Conservation (phyloP, 2,888 invertebrate species). For the Abscondita cerata region DNA sequence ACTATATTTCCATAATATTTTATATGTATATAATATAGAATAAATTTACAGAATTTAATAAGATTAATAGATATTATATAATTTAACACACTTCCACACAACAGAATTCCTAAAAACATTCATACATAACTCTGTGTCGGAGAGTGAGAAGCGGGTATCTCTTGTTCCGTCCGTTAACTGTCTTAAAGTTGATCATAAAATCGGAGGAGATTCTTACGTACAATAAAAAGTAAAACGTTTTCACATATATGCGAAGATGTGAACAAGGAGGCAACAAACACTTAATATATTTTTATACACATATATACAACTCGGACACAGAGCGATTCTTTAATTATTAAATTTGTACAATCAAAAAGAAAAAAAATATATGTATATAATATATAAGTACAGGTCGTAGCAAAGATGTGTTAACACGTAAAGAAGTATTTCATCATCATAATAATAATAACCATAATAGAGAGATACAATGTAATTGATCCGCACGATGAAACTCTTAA, state of each 20-base stretch:
- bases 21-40: constrained; percentile 58
- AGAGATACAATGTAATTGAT: constrained; percentile 49
- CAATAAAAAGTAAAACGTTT: constrained; percentile 23
- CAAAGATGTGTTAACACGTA: constrained; percentile 66
- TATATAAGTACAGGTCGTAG: constrained; percentile 72
- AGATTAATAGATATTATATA: constrained; percentile 55
- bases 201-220: constrained; percentile 29
- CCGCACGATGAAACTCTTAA: constrained; percentile 50
- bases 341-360: constrained; percentile 72
- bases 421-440: constrained; percentile 60
- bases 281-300: constrained; percentile 37
- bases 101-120: constrained; percentile 53
- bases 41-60: constrained; percentile 60
- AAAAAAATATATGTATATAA: constrained; percentile 64
- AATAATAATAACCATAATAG: constrained; percentile 40
- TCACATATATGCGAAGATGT: constrained; percentile 33
- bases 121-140: constrained; percentile 51
- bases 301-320: constrained; percentile 40
- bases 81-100: constrained; percentile 50
- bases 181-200: constrained; percentile 28
- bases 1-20: constrained; percentile 52
- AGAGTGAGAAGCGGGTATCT: constrained; percentile 36
- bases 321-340: constrained; percentile 35
- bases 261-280: constrained; percentile 34
- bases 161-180: constrained; percentile 15